Percentiles rank a stretch among this genome's conserved stretches.
phyloP scores from a whole-genome alignment of 2,888 invertebrate genomes.

The Alentia gelatinosa region DNA sequence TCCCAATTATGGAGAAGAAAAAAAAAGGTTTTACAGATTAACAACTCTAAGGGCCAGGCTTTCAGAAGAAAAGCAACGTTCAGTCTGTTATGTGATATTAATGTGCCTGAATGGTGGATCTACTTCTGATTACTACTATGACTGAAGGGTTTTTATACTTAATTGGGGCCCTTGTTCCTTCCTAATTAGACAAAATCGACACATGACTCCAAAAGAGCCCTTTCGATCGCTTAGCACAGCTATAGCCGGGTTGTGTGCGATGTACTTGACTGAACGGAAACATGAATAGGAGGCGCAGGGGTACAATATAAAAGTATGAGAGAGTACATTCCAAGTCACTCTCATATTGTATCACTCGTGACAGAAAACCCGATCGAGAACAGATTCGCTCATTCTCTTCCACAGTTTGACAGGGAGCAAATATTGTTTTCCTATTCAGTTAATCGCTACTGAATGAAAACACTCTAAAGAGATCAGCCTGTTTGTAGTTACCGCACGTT shows the following conservation, averaged over 20 bases:
- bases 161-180: too few relatives aligned
- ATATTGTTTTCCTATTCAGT: not conserved
- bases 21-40: too few relatives aligned
- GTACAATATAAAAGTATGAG: not conserved
- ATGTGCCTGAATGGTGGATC: too few relatives aligned
- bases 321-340: not conserved
- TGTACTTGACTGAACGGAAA: not conserved
- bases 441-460: not conserved
- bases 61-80: too few relatives aligned
- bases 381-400: not conserved
- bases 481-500: not conserved
- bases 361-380: not conserved
- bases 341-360: not conserved
- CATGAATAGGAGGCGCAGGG: not conserved
- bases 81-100: too few relatives aligned
- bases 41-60: too few relatives aligned
- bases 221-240: not conserved
- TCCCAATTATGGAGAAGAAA: too few relatives aligned
- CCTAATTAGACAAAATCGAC: not conserved
- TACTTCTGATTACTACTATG: too few relatives aligned
- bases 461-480: not conserved
- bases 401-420: not conserved
- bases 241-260: not conserved
- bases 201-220: not conserved
- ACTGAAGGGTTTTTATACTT: too few relatives aligned